These are phyloP conservation scores for Ciconia nigra DNA, from an alignment of 2,797 vertebrate genomes.

Conservation along the genomic window DNA sequence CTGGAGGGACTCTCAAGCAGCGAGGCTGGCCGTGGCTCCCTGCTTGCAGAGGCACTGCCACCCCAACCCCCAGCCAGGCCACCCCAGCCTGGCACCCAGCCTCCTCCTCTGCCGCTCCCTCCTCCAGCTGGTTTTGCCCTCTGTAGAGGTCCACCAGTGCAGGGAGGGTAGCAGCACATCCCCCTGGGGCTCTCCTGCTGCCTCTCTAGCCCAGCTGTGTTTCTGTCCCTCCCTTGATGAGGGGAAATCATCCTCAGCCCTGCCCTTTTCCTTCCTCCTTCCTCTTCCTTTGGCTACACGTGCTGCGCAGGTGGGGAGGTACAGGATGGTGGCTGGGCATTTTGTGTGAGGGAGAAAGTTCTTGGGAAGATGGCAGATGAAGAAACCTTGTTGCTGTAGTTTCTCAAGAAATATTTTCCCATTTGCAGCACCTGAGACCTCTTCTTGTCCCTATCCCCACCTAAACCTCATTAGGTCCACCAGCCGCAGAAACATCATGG, in stretches of 20 bases:
- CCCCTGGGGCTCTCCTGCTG: background rate
- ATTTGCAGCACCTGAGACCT: background rate
- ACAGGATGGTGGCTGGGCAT: background rate
- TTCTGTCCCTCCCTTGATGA: background rate
- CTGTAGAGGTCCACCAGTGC: background rate
- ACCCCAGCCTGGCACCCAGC: background rate
- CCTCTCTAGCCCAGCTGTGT: background rate
- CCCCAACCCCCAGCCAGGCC: background rate
- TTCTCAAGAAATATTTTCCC: background rate
- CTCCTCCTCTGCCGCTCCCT: background rate
- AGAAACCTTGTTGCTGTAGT: background rate
- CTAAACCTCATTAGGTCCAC: background rate
- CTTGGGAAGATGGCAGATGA: background rate
- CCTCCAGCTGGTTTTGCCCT: background rate
- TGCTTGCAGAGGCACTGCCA: background rate
- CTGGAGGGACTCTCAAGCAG: background rate
- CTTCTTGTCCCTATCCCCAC: background rate
- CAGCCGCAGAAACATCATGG: background rate
- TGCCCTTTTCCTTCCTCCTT: background rate
- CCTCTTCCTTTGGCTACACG: background rate
- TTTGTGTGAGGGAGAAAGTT: background rate
- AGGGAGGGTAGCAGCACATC: background rate
- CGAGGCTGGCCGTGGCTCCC: background rate
- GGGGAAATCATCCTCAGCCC: background rate
- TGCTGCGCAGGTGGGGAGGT: background rate